Evolutionary conservation across 2,888 invertebrate genomes (phyloP).

Genomic region (Agrochola litura): DNA sequence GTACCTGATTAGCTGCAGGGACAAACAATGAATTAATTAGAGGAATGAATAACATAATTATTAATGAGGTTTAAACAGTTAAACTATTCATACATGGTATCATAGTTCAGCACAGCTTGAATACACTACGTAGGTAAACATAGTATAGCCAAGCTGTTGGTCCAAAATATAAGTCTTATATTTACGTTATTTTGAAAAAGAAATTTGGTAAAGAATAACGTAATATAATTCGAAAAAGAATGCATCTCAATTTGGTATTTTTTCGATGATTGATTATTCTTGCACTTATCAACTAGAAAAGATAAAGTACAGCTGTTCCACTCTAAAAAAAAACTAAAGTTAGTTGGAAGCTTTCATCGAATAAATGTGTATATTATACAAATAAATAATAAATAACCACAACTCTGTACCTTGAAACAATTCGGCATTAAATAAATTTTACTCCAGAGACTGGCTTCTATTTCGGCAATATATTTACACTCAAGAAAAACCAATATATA

Average conservation of each 20-base stretch:
- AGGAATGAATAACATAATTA: neutral
- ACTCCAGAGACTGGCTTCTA: slow-evolving; percentile 37
- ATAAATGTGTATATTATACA: neutral
- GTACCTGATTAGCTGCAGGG: slow-evolving; percentile 19
- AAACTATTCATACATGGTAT: neutral
- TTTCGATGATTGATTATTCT: neutral
- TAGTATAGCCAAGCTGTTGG: neutral
- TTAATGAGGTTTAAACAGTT: neutral
- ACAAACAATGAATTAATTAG: slow-evolving; percentile 17
- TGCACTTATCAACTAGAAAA: neutral
- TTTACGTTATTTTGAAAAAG: neutral
- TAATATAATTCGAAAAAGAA: neutral
- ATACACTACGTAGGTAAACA: neutral
- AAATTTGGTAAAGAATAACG: too few species aligned
- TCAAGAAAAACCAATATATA: slow-evolving; percentile 56
- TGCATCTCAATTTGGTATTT: neutral
- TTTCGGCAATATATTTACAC: slow-evolving; percentile 48
- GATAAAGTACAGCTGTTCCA: neutral
- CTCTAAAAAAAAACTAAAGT: neutral
- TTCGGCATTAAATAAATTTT: slow-evolving; percentile 44
- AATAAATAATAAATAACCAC: slow-evolving; percentile 27
- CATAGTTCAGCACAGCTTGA: neutral
- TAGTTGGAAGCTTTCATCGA: neutral
- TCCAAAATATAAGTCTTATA: neutral
- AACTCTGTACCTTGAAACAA: slow-evolving; percentile 12